phyloP scores from a whole-genome alignment of 2,113 vertebrate genomes.

The Halichoeres trimaculatus region DNA sequence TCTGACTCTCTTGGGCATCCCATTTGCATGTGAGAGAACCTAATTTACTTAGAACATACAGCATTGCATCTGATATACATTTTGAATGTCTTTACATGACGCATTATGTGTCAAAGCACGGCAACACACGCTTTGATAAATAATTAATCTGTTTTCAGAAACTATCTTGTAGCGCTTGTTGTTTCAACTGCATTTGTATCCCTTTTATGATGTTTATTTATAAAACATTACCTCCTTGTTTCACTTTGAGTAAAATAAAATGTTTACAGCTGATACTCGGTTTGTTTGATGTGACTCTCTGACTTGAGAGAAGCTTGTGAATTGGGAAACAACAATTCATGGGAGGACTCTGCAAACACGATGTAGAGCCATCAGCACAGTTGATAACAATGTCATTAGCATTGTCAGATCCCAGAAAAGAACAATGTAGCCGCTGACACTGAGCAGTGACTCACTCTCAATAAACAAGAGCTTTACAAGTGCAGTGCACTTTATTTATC shows the following conservation, averaged over 20 bases:
- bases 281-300: slow-evolving; percentile 44
- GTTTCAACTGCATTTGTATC: neutral
- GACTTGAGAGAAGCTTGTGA: slow-evolving; percentile 27
- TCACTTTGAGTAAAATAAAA: slow-evolving; percentile 23
- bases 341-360: slow-evolving; percentile 21
- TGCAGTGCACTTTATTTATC: slow-evolving; percentile 32
- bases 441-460: slow-evolving; percentile 55
- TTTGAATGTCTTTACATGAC: slow-evolving; percentile 40
- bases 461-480: slow-evolving; percentile 45
- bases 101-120: slow-evolving; percentile 25
- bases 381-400: slow-evolving; percentile 64
- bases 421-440: slow-evolving; percentile 48
- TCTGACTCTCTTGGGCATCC: slow-evolving; percentile 13
- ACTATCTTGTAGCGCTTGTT: neutral
- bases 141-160: slow-evolving; percentile 54
- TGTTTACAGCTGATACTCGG: slow-evolving; percentile 11
- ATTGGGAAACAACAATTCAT: slow-evolving; percentile 43
- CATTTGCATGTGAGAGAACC: slow-evolving; percentile 55
- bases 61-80: slow-evolving; percentile 11
- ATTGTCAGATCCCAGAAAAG: slow-evolving; percentile 45
- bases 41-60: slow-evolving; percentile 29
- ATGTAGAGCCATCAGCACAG: slow-evolving; percentile 33
- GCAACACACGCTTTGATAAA: slow-evolving; percentile 56
- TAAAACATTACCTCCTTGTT: slow-evolving; percentile 29
- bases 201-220: slow-evolving; percentile 9